Evolutionary conservation across 2,113 vertebrate genomes (phyloP).

Genomic region (Pelodiscus sinensis): DNA sequence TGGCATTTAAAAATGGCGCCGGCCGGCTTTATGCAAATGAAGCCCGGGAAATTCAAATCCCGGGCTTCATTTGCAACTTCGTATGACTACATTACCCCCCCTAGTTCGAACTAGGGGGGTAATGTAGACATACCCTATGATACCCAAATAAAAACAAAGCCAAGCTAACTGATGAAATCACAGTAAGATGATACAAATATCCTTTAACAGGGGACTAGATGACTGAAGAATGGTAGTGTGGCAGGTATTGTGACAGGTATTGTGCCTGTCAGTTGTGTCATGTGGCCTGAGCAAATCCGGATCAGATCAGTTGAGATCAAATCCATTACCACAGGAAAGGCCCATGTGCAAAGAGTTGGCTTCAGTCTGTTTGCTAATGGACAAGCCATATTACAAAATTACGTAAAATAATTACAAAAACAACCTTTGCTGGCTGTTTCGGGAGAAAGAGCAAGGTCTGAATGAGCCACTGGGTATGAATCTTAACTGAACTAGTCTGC

Average conservation of each 20-base stretch:
- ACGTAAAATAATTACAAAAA: too few relatives aligned
- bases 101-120: too few relatives aligned
- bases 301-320: neutral
- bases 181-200: neutral
- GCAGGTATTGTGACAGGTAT: too few relatives aligned
- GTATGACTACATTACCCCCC: too few relatives aligned
- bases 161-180: conserved; percentile 15
- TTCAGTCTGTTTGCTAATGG: neutral
- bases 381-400: neutral
- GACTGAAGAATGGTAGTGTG: neutral
- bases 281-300: neutral
- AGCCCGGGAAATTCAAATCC: too few relatives aligned
- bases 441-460: neutral
- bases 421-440: neutral
- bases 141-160: neutral
- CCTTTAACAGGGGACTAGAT: neutral
- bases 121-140: too few relatives aligned
- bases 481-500: neutral
- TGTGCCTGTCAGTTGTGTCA: neutral
- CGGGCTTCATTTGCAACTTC: too few relatives aligned
- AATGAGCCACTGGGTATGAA: neutral
- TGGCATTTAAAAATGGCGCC: too few relatives aligned
- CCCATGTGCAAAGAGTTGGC: neutral
- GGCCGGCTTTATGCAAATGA: too few relatives aligned
- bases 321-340: neutral